phyloP scores from a whole-genome alignment of 2,113 vertebrate species.

The Hipposideros armiger region DNA sequence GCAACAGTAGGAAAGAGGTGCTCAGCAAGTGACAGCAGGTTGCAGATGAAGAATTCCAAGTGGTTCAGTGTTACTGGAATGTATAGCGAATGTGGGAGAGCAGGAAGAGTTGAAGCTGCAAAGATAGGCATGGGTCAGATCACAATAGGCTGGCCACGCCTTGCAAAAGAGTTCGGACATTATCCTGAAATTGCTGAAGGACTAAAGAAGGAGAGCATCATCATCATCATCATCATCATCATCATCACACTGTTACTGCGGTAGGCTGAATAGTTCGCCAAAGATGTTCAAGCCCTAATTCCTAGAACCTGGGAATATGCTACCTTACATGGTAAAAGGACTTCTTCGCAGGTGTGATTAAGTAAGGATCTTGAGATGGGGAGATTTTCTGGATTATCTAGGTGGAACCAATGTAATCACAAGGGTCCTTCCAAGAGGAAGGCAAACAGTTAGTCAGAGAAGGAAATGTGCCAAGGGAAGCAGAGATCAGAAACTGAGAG shows the following conservation, averaged over 20 bases:
- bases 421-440: neutral
- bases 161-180: neutral
- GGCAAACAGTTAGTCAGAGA: neutral
- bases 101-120: neutral
- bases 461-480: neutral
- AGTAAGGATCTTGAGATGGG: neutral
- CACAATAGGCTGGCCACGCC: neutral
- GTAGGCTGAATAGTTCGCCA: neutral
- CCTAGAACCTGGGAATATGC: neutral
- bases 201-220: neutral
- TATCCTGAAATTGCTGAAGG: neutral
- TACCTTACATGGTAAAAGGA: neutral
- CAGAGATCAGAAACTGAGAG: neutral
- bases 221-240: neutral
- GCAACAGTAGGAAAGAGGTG: neutral
- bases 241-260: neutral
- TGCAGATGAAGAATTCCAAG: neutral
- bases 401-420: neutral
- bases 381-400: neutral
- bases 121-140: neutral
- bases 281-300: neutral
- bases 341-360: neutral
- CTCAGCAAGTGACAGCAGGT: neutral
- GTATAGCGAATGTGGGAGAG: neutral
- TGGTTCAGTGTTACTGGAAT: neutral